Evolutionary conservation across 2,113 vertebrate genomes (phyloP), one percentile per base, ranked within the genome.

Genomic region (Perca schrenkii): DNA sequence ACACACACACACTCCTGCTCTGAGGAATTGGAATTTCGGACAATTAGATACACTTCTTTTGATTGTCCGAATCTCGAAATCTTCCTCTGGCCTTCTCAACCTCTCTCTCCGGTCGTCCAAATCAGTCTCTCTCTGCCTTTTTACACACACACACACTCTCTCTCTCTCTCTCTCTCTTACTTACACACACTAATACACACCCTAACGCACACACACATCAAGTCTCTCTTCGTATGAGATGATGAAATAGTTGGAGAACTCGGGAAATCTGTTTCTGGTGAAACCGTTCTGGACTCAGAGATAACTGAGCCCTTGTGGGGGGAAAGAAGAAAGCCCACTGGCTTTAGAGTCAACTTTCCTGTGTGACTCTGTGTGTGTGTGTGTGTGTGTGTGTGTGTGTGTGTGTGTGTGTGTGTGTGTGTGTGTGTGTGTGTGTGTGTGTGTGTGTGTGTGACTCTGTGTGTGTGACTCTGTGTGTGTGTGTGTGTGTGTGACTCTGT

Each of bases 201-300:
- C 64, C 67, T 6, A 7, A 47, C 74, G 82, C 82, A 79, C 82
- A 70, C 78, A 72, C 68, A 84, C 80, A 70, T 53, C 21, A 62
- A 87, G 84, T 83, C 85, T 87, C 75, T 82, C 81, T 71, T 80
- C 70, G 36, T 66, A 62, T 65, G 86, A 85, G 91, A 74, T 96
- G 95, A 96, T 96, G 95, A 95, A 96, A 96, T 95, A 94, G 88
- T 95, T 94, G 90, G 92, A 93, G 90, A 95, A 96, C 88, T 93
- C 90, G 54, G 90, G 95, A 96, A 96, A 96, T 95, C 94, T 87
- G 84, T 90, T 92, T 94, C 92, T 93, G 91, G 89, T 93, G 91
- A 92, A 93, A 91, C 80, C 80, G 58, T 82, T 93, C 90, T 94
- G 92, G 90, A 92, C 92, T 91, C 68, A 25, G 84, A 92, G 93